Evolutionary conservation across 2,888 invertebrate genomes (phyloP).

Genomic region (Lasioglossum pauxillum): DNA sequence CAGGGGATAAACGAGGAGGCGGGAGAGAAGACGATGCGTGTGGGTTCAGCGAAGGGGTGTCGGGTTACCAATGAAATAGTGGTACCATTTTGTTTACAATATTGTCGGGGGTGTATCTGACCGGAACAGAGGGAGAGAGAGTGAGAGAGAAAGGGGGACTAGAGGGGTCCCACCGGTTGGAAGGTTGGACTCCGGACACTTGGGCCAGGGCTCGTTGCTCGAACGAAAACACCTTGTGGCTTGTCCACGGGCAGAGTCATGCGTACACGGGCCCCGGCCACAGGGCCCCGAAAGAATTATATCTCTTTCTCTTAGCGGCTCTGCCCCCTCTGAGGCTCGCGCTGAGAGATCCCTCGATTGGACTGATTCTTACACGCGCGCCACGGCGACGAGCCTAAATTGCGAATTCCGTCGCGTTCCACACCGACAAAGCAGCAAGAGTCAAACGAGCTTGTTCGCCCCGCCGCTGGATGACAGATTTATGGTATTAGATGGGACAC

Average conservation of each 20-base stretch:
- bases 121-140: conserved; percentile 36
- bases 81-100: conserved; percentile 84
- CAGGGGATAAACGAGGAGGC: conserved; percentile 44
- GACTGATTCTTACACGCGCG: conserved; percentile 67
- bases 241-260: conserved; percentile 74
- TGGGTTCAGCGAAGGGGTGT: conserved; percentile 81
- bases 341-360: conserved; percentile 60
- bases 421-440: conserved; percentile 58
- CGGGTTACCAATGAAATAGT: conserved; percentile 84
- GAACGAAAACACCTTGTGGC: conserved; percentile 65
- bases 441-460: conserved; percentile 59
- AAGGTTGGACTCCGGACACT: conserved; percentile 44
- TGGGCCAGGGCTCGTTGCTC: conserved; percentile 57
- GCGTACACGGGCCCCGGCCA: conserved; percentile 72
- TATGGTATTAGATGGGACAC: conserved; percentile 62
- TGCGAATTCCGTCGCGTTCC: conserved; percentile 62
- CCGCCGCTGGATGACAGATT: conserved; percentile 58
- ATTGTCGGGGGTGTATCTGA: conserved; percentile 79
- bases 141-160: conserved; percentile 52
- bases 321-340: background rate
- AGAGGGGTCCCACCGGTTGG: conserved; percentile 22
- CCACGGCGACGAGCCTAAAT: conserved; percentile 51
- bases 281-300: conserved; percentile 75
- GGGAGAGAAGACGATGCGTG: conserved; percentile 77
- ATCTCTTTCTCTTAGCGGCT: conserved; percentile 66